Conservation (phyloP, 2,113 vertebrate genomes). For the Gymnarchus niloticus region DNA sequence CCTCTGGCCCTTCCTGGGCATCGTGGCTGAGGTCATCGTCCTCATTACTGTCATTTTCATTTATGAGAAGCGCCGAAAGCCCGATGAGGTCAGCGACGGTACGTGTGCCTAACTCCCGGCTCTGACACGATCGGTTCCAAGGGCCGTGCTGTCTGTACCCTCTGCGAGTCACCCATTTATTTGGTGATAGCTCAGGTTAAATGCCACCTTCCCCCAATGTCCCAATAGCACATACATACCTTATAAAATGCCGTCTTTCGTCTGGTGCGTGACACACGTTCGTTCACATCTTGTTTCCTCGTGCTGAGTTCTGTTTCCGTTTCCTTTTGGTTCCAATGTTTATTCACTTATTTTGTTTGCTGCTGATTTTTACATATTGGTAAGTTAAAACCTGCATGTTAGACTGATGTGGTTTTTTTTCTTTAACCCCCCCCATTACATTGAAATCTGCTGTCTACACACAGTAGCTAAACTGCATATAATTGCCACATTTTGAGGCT, state of each 20-base stretch:
- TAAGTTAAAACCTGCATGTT: conserved; percentile 75
- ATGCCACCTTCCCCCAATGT: neutral
- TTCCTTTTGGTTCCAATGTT: conserved; percentile 41
- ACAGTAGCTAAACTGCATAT: neutral
- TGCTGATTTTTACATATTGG: conserved; percentile 66
- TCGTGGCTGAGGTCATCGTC: conserved; percentile 88
- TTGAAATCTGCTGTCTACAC: neutral
- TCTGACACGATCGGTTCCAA: too few species aligned
- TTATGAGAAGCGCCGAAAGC: conserved; percentile 96
- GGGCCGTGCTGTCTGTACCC: neutral
- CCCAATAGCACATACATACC: neutral
- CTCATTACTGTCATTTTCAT: conserved; percentile 93
- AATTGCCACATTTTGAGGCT: conserved; percentile 22
- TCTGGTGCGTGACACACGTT: neutral
- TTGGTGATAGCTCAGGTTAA: neutral
- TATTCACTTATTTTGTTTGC: conserved; percentile 70
- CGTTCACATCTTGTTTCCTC: neutral
- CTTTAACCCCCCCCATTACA: conserved; percentile 24
- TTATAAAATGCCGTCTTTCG: too few species aligned
- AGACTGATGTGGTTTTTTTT: conserved; percentile 66
- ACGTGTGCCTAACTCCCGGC: conserved; percentile 39
- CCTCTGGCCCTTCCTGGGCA: conserved; percentile 95
- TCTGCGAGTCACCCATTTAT: neutral
- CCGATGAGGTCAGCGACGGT: conserved; percentile 83
- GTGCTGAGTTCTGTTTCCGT: conserved; percentile 34